Evolutionary conservation across 2,888 invertebrate genomes (phyloP), one percentile per base, ranked within the genome.

Genomic region (Aradus depressus): DNA sequence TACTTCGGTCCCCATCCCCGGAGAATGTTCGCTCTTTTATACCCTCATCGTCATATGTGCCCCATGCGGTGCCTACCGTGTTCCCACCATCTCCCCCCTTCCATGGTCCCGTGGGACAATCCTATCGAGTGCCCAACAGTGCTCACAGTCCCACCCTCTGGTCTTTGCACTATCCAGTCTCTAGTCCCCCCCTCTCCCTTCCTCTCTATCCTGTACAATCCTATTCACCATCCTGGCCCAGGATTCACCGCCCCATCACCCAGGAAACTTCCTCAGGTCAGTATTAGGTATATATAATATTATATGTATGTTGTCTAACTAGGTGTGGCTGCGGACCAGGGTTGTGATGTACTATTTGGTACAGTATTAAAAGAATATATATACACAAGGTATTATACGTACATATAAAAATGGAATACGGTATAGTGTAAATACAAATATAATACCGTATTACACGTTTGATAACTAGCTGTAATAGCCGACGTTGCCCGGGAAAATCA

Each of bases 1-100:
- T 60, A 58, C 69, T 64, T 63, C 70, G 71, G 60, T 75, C 68
- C 19, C 70, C 64, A 64, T 64, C 67, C 62, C 64, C 69, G 63
- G 60, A 64, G 50, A 60, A 62, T 68, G 69, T 61, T 63, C 64
- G 58, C 68, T 63, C 51, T 10, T 22, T 23, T 16, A 16, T 38
- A 18, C 28, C 23, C 18, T 19, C 18, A 16, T n/a, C 18, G 4
- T 14, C 16, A 16, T 35, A 12, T 35, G 22, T 37, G 19, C 10
- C 43, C 14, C 35, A 21, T 49, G 31, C 34, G 22, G 28, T 26
- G 21, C 34, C 37, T 8, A 34, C 45, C 14, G 25, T 22, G 6
- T 39, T 16, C 22, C 38, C 39, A 38, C 41, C 52, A 52, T 22
- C 48, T 16, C 25, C 52, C 14, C 19, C 52, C n/a, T 42, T 19